These are phyloP conservation scores for Odocoileus virginianus DNA, from an alignment of 2,113 vertebrate species.

Conservation along the genomic window DNA sequence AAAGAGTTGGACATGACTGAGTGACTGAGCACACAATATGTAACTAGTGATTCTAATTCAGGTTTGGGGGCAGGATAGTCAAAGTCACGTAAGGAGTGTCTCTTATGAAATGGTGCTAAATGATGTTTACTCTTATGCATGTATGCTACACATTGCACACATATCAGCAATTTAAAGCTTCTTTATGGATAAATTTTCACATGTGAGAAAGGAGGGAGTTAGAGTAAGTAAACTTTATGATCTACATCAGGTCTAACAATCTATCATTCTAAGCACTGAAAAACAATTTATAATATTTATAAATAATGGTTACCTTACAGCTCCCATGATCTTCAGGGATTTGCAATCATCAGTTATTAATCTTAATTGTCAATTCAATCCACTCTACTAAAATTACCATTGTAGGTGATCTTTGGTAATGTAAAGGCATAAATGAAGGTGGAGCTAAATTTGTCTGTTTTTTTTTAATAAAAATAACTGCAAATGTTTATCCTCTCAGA, in stretches of 20 bases:
- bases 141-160: neutral
- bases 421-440: neutral
- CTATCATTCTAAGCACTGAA: neutral
- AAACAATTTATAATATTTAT: neutral
- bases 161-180: neutral
- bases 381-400: neutral
- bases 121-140: neutral
- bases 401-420: neutral
- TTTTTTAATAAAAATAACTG: neutral
- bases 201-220: neutral
- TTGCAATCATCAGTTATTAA: neutral
- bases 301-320: neutral
- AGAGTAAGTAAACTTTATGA: neutral
- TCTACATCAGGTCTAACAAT: neutral
- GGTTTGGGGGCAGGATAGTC: neutral
- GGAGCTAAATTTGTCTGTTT: neutral
- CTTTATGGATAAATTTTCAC: neutral
- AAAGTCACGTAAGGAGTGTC: neutral
- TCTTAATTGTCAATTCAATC: neutral
- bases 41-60: neutral
- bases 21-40: neutral
- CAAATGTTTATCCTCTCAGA: neutral
- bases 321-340: neutral
- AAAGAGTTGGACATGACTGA: neutral
- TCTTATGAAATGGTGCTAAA: neutral